phyloP scores from a whole-genome alignment of 2,113 vertebrate species.

The Lasiurus cinereus region DNA sequence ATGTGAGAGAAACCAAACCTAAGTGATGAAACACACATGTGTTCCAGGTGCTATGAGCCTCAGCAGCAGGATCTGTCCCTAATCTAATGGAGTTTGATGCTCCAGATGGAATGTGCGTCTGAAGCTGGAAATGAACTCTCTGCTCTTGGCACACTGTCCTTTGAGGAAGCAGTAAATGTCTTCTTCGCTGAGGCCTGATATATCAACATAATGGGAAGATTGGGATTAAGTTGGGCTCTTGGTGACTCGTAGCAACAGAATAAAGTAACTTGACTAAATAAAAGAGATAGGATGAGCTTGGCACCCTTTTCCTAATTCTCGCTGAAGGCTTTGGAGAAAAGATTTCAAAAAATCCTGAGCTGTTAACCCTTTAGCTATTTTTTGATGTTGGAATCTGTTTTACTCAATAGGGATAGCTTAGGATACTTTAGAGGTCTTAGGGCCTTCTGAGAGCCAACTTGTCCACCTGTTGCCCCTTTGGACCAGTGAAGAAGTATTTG shows the following conservation, averaged over 20 bases:
- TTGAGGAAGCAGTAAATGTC: background rate
- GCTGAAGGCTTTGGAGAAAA: background rate
- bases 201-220: background rate
- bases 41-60: background rate
- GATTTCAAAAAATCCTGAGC: background rate
- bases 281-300: background rate
- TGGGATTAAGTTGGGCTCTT: slow-evolving; percentile 28
- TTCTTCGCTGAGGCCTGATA: slow-evolving; percentile 24
- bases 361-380: background rate
- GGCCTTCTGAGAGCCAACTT: background rate
- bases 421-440: background rate
- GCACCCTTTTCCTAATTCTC: background rate
- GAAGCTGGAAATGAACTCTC: background rate
- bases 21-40: background rate
- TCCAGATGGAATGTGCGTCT: background rate
- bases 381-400: background rate
- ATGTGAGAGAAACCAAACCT: background rate
- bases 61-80: background rate
- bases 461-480: background rate
- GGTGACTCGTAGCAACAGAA: slow-evolving; percentile 18
- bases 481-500: background rate
- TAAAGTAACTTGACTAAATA: slow-evolving; percentile 56
- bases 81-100: background rate
- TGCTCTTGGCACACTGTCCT: background rate
- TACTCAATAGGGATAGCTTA: background rate